Conservation (phyloP, 2,797 vertebrate genomes). For the Silurus lanzhouensis region DNA sequence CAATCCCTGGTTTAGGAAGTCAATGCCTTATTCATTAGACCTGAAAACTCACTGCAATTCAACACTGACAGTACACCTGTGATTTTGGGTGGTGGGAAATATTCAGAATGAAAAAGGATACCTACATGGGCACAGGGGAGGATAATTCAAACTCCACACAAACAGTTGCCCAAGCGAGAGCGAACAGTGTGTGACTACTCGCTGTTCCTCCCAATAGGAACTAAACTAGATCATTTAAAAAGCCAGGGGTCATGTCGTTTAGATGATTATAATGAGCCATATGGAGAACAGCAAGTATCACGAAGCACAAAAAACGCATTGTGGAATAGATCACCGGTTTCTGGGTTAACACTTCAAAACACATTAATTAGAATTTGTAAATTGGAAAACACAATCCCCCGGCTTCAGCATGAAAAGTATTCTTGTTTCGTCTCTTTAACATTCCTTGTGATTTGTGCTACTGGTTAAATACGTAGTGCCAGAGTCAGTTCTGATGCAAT, state of each 20-base stretch:
- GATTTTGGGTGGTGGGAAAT: background rate
- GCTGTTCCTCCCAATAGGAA: background rate
- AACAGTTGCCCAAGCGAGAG: too few species aligned
- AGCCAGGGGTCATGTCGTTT: background rate
- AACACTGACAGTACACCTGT: background rate
- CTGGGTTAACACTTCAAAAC: background rate
- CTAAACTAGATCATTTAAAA: background rate
- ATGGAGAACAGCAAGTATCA: background rate
- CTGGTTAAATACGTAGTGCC: slow-evolving; percentile 20
- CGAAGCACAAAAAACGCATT: background rate
- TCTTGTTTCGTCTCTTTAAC: slow-evolving; percentile 4
- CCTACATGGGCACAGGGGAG: background rate
- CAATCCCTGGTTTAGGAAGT: too few species aligned
- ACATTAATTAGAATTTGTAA: background rate
- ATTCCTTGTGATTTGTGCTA: background rate
- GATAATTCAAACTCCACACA: background rate
- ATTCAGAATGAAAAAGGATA: background rate
- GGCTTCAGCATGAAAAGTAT: background rate
- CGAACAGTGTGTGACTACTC: too few species aligned
- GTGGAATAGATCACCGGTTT: background rate
- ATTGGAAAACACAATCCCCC: background rate
- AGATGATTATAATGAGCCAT: background rate
- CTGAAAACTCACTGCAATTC: background rate
- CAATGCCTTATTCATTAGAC: too few species aligned
- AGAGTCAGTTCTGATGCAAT: slow-evolving; percentile 24